These are phyloP conservation scores for Lasioglossum zephyrum DNA, from an alignment of 2,888 invertebrate species.

Conservation along the genomic window DNA sequence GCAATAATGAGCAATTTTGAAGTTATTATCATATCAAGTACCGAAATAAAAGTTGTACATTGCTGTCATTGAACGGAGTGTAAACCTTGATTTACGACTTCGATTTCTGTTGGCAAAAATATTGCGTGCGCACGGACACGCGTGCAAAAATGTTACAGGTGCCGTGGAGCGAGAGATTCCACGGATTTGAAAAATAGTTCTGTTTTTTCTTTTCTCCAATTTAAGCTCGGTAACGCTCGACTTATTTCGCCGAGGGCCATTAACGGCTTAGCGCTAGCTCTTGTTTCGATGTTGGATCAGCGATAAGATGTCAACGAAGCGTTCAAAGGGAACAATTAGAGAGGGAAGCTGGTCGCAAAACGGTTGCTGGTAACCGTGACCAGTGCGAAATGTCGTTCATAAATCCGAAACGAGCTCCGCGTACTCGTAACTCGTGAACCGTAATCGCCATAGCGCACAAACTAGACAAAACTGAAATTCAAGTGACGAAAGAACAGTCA, in stretches of 20 bases:
- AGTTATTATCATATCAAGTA: too few species aligned
- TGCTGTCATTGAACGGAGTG: neutral
- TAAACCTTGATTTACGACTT: neutral
- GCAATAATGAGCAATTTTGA: neutral
- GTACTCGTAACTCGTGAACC: constrained; percentile 13
- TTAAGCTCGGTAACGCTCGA: neutral
- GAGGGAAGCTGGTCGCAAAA: neutral
- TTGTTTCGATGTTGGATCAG: constrained; percentile 1
- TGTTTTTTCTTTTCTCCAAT: neutral
- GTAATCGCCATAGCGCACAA: constrained; percentile 4
- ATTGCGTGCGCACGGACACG: neutral
- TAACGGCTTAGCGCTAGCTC: neutral
- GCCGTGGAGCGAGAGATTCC: neutral
- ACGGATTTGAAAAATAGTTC: neutral
- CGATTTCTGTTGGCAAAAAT: neutral
- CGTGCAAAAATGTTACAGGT: neutral
- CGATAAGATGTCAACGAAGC: constrained; percentile 4
- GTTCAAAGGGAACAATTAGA: constrained; percentile 13
- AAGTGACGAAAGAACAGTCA: neutral
- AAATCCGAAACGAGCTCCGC: neutral
- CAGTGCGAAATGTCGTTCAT: neutral
- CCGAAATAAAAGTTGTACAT: neutral
- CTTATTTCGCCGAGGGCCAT: neutral
- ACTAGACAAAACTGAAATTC: neutral
- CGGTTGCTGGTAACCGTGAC: neutral